phyloP scores from a whole-genome alignment of 35 echinoderm and acorn worm genomes.

The Apostichopus parvimensis region DNA sequence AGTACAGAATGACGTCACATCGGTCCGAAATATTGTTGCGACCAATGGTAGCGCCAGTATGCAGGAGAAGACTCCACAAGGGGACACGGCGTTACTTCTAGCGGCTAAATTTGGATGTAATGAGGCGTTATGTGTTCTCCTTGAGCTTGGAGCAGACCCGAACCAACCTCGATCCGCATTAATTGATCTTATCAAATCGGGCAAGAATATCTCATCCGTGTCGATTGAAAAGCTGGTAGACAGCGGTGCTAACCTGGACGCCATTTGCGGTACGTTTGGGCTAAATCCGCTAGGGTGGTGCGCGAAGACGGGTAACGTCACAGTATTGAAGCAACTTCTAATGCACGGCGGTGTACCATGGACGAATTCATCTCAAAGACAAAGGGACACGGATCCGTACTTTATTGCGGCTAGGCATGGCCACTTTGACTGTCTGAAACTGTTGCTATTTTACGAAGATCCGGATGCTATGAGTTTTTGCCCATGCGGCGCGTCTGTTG shows the following conservation, averaged over 20 bases:
- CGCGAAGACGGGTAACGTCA: constrained; percentile 19
- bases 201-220: constrained; percentile 4
- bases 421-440: constrained; percentile 37
- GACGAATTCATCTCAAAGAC: background rate
- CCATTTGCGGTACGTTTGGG: background rate
- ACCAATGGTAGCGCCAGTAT: background rate
- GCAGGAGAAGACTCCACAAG: background rate
- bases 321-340: constrained; percentile 18
- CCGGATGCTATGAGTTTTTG: constrained; percentile 51
- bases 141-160: background rate
- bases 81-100: constrained; percentile 19
- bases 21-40: background rate
- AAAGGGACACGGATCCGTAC: constrained; percentile 32
- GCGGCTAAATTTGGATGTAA: constrained; percentile 26
- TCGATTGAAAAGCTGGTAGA: background rate
- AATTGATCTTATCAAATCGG: constrained; percentile 23
- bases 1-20: constrained; percentile 32
- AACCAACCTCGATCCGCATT: background rate
- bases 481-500: constrained; percentile 14
- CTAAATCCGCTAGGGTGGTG: constrained; percentile 23
- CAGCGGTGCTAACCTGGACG: background rate
- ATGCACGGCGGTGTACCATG: background rate
- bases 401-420: constrained; percentile 32
- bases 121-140: background rate
- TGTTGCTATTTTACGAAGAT: constrained; percentile 41